Conservation (phyloP, 2,888 invertebrate species). For the Callinectes sapidus region DNA sequence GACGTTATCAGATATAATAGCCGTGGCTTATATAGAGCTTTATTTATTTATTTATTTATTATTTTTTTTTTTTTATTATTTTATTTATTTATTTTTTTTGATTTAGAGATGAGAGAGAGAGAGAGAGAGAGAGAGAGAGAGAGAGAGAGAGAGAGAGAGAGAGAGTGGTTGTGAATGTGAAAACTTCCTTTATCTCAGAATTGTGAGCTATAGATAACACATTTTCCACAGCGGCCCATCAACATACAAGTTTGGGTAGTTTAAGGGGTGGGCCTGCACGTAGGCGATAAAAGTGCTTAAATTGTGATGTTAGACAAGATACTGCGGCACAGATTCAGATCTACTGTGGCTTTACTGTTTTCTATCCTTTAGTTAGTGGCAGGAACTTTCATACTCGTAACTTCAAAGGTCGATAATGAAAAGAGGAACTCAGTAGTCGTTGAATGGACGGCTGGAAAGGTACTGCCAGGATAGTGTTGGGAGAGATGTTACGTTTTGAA, state of each 20-base stretch:
- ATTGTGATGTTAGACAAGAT: background rate
- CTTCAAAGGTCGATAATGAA: background rate
- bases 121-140: slow-evolving; percentile 25
- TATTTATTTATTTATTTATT: no score
- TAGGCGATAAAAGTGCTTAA: background rate
- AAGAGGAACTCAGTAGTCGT: background rate
- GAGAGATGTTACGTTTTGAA: no score
- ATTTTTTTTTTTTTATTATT: no score
- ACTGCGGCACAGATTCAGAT: background rate
- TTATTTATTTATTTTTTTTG: no score
- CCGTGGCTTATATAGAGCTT: no score
- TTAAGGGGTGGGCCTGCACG: background rate
- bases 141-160: slow-evolving; percentile 27
- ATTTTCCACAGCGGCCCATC: background rate
- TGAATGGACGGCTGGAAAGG: background rate
- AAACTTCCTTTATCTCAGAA: slow-evolving; percentile 13
- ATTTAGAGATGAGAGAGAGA: slow-evolving; percentile 18
- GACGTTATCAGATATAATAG: no score
- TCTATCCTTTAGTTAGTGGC: background rate
- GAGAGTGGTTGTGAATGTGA: background rate
- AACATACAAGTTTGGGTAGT: slow-evolving; percentile 5
- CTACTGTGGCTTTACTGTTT: background rate
- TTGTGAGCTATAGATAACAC: background rate
- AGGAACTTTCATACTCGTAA: background rate
- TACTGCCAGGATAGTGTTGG: background rate